Evolutionary conservation across 2,113 vertebrate genomes (phyloP), one percentile per base, ranked within the genome.

Genomic region (Entelurus aequoreus): DNA sequence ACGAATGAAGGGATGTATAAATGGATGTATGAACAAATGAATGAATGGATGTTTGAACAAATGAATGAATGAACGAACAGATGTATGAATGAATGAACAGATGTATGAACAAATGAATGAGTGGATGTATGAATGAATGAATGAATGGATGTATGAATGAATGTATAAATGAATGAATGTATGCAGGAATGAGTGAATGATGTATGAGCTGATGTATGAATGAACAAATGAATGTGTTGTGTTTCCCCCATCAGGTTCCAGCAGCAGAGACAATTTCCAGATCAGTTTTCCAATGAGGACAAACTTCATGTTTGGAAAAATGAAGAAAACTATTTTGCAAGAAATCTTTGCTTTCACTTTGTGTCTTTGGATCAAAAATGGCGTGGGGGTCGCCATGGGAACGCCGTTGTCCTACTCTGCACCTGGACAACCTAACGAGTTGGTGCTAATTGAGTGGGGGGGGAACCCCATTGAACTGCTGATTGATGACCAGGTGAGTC

Each of bases 371-470:
- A 81, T 92, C 48, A 90, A 89, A 63, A 75, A 79, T 0, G 88
- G 86, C 1, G 53, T 55, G 8, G 78, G 77, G 11, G 77, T 75
- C 0, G 77, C 84, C n/a, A 68, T 92, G 42, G 91, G 91, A 5
- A 92, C 91, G 0, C 90, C 90, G 0, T 89, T 92, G 60, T 92
- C 91, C 36, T 92, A 92, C 82, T 91, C 91, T 0, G 88, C 84
- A 2, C 89, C 90, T 0, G 90, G 90, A 38, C 91, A 92, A 75
- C 70, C 90, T n/a, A 92, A 92, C 0, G 90, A 92, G 40, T 74
- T 92, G 74, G 89, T 92, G 53, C 90, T 92, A 47, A 92, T 92
- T 1, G 90, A 92, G 79, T 91, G 90, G 91, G 91, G 88, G 6
- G 84, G 78, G 81, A 91, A 91, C 54, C 88, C 89, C 6, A 83